phyloP scores from a whole-genome alignment of 2,113 vertebrate species.

The Eonycteris spelaea region DNA sequence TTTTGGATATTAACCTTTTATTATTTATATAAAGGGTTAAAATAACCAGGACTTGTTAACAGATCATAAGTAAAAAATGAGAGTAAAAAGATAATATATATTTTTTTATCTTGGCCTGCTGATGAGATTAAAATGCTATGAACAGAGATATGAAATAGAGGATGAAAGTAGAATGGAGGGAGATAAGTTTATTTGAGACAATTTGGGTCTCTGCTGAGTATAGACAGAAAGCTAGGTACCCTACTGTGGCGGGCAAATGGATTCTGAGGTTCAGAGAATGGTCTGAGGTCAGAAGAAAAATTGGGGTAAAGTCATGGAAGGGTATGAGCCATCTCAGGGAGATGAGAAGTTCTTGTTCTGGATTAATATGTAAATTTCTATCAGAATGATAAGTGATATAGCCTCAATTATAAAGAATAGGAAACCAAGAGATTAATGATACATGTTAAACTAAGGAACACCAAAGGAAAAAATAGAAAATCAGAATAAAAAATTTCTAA shows the following conservation, averaged over 20 bases:
- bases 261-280: not conserved
- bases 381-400: conserved; percentile 12
- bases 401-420: conserved; percentile 24
- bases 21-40: not conserved
- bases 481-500: not conserved
- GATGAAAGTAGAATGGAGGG: not conserved
- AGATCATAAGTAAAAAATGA: conserved; percentile 18
- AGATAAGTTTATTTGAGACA: not conserved
- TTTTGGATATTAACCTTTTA: not conserved
- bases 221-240: not conserved
- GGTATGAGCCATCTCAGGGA: not conserved
- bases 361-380: not conserved
- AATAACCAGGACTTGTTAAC: not conserved
- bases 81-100: not conserved
- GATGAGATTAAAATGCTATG: not conserved
- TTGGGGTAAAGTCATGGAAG: not conserved
- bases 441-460: not conserved
- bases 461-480: not conserved
- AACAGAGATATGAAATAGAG: not conserved
- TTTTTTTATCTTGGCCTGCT: not conserved
- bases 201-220: not conserved
- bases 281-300: not conserved
- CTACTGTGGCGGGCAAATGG: not conserved
- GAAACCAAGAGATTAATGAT: conserved; percentile 27
- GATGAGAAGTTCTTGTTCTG: not conserved